Evolutionary conservation across 1,140 invertebrate genomes (phyloP).

Genomic region (Chelonus insularis): DNA sequence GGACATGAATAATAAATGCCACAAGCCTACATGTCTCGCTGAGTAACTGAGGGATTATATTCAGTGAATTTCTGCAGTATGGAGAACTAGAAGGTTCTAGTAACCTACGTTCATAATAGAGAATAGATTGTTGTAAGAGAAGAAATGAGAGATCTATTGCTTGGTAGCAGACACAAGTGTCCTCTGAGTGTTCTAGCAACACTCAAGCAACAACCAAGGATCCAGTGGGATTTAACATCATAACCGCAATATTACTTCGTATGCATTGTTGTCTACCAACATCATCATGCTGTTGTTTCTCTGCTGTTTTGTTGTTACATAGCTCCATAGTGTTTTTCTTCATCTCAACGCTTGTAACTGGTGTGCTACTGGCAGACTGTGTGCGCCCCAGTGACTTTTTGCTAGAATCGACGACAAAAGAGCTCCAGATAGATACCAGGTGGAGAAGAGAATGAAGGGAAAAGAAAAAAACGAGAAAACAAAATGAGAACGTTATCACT

Average conservation of each 20-base stretch:
- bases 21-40: constrained; percentile 4
- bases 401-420: too few relatives aligned
- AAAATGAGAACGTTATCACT: constrained; percentile 13
- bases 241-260: constrained; percentile 40
- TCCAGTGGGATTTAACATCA: constrained; percentile 18
- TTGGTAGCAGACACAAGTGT: not conserved
- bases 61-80: not conserved
- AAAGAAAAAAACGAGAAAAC: not conserved
- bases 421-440: too few relatives aligned
- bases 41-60: not conserved
- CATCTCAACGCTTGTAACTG: too few relatives aligned
- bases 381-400: too few relatives aligned
- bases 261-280: constrained; percentile 35
- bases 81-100: not conserved
- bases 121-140: not conserved
- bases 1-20: constrained; percentile 43
- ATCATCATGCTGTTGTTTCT: too few relatives aligned
- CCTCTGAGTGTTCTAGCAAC: not conserved
- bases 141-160: not conserved
- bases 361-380: too few relatives aligned
- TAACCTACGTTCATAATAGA: too few relatives aligned
- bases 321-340: too few relatives aligned
- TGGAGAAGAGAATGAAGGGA: not conserved
- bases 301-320: too few relatives aligned
- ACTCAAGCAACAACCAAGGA: not conserved